These are phyloP conservation scores for Gasteruption jaculator DNA, from an alignment of 2,888 invertebrate genomes.

Conservation along the genomic window DNA sequence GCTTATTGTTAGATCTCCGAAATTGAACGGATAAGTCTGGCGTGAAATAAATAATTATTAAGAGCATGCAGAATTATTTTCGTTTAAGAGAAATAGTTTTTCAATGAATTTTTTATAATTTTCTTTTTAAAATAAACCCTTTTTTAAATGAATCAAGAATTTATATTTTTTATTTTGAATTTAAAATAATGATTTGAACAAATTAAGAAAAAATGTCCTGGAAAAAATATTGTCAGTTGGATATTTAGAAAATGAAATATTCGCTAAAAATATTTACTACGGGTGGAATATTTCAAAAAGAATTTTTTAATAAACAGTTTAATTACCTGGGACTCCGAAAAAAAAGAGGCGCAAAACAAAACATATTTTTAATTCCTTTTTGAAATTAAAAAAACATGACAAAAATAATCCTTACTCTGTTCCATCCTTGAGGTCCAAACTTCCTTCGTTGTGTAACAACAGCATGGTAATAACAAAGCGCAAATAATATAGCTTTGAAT, in stretches of 20 bases:
- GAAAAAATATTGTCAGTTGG: no score
- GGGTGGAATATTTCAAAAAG: slow-evolving; percentile 52
- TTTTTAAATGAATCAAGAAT: background rate
- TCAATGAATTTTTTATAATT: no score
- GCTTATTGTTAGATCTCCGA: slow-evolving; percentile 88
- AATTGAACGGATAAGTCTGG: slow-evolving; percentile 68
- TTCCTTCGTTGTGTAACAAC: slow-evolving; percentile 89
- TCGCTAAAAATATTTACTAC: no score
- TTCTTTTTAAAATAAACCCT: no score
- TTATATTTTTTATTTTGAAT: slow-evolving; percentile 5
- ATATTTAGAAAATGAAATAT: no score
- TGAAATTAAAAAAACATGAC: background rate
- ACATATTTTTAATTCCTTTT: background rate
- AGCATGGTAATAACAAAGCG: slow-evolving; percentile 92
- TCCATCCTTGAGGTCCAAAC: slow-evolving; percentile 95
- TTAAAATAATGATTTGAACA: no score
- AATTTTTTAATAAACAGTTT: slow-evolving; percentile 2
- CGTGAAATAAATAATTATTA: background rate
- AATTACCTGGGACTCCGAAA: no score
- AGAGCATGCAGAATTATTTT: background rate
- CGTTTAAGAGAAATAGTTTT: no score
- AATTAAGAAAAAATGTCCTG: no score
- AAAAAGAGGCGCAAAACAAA: background rate
- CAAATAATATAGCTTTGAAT: slow-evolving; percentile 85
- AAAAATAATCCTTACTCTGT: slow-evolving; percentile 53